Evolutionary conservation across 37 sponge, comb jelly and placozoan genomes (phyloP).

Genomic region (Lycopodina hypogea): DNA sequence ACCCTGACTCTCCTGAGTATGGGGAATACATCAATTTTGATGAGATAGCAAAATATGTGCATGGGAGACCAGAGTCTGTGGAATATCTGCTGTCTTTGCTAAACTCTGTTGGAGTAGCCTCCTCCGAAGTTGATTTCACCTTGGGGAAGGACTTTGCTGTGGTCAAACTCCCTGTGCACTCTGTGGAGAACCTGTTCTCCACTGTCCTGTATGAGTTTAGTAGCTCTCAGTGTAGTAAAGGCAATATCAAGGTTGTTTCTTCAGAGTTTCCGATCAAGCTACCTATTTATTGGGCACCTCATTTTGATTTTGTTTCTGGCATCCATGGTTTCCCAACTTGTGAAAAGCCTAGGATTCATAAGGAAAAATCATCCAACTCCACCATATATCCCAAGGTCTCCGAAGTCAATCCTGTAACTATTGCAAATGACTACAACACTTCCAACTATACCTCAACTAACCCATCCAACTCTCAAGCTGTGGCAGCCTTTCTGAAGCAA

Average conservation of each 20-base stretch:
- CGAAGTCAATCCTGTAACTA: slow-evolving; percentile 34
- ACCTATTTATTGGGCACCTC: slow-evolving; percentile 28
- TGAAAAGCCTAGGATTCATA: not conserved
- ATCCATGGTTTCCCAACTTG: slow-evolving; percentile 47
- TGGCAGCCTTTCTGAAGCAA: slow-evolving; percentile 86
- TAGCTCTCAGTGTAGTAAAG: not conserved
- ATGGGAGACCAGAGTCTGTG: slow-evolving; percentile 58
- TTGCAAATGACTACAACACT: slow-evolving; percentile 75
- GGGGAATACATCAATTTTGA: slow-evolving; percentile 78
- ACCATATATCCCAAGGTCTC: not conserved
- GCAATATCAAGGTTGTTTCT: slow-evolving; percentile 10
- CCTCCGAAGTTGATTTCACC: slow-evolving; percentile 30
- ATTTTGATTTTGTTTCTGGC: slow-evolving; percentile 74
- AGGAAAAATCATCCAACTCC: not conserved
- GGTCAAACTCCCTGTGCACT: slow-evolving; percentile 18
- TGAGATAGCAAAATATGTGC: slow-evolving; percentile 64
- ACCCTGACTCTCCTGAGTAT: slow-evolving; percentile 75
- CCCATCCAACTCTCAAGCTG: slow-evolving; percentile 78
- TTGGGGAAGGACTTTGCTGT: slow-evolving; percentile 70
- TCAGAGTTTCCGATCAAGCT: slow-evolving; percentile 17
- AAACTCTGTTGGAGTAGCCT: slow-evolving; percentile 15
- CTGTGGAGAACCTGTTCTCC: slow-evolving; percentile 52
- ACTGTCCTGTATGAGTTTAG: slow-evolving; percentile 36
- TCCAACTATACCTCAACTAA: slow-evolving; percentile 44
- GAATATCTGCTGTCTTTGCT: slow-evolving; percentile 16